These are phyloP conservation scores for Cariama cristata DNA, from an alignment of 2,113 vertebrate species.

Conservation along the genomic window DNA sequence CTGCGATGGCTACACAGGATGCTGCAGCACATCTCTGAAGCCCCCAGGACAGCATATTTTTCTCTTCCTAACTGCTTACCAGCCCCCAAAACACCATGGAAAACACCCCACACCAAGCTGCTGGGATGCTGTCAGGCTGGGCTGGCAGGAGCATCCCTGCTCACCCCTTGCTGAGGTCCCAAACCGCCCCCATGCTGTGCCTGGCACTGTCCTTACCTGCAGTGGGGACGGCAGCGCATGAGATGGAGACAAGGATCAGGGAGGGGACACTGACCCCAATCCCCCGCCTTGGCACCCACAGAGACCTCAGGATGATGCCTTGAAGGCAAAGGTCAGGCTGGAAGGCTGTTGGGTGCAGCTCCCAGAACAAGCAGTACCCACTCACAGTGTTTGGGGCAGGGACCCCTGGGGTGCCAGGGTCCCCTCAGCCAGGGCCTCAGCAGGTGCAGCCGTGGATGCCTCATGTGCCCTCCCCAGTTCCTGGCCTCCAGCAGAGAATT, in stretches of 20 bases:
- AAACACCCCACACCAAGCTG: rapidly evolving
- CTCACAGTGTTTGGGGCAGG: not conserved
- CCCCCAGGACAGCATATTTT: rapidly evolving
- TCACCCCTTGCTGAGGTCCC: not conserved
- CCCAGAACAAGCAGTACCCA: not conserved
- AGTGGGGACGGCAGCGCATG: not conserved
- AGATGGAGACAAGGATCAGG: not conserved
- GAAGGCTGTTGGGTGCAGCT: not conserved
- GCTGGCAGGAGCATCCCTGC: not conserved
- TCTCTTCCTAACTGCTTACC: not conserved
- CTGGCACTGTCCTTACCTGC: not conserved
- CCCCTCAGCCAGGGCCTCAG: not conserved
- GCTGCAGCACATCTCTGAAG: not conserved
- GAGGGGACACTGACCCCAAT: not conserved
- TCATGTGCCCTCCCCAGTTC: not conserved
- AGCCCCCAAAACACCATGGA: not conserved
- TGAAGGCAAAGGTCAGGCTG: not conserved
- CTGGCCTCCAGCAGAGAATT: slow-evolving; percentile 2
- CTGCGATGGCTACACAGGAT: not conserved
- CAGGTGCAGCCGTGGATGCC: slow-evolving; percentile 23
- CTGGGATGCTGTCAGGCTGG: not conserved
- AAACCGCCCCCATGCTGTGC: rapidly evolving
- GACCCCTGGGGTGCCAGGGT: rapidly evolving
- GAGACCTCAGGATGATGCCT: not conserved
- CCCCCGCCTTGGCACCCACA: not conserved